phyloP scores from a whole-genome alignment of 2,797 vertebrate genomes.

The Fundulus diaphanus region DNA sequence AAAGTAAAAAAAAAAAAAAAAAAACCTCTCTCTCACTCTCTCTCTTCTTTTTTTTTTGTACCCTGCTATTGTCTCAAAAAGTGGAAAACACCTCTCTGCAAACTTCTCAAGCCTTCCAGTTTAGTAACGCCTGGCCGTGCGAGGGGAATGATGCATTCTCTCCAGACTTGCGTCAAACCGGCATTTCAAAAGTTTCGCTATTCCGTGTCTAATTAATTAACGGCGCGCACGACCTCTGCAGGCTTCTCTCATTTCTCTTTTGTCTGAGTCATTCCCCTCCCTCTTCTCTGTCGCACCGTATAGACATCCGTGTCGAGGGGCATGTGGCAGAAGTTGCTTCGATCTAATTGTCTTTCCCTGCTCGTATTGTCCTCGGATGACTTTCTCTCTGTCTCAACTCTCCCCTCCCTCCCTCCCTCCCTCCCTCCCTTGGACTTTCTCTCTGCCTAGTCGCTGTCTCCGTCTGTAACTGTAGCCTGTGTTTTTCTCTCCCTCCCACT shows the following conservation, averaged over 20 bases:
- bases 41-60: slow-evolving; percentile 17
- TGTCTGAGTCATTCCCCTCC: slow-evolving; percentile 47
- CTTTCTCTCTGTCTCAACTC: slow-evolving; percentile 79
- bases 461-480: slow-evolving; percentile 84
- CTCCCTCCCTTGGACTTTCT: slow-evolving; percentile 55
- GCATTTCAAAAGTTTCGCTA: slow-evolving; percentile 69
- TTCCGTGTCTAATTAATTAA: slow-evolving; percentile 58
- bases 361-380: slow-evolving; percentile 83
- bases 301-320: slow-evolving; percentile 63
- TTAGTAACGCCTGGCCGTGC: slow-evolving; percentile 31
- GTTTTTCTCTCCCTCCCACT: slow-evolving; percentile 81
- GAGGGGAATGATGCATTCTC: slow-evolving; percentile 56
- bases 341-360: slow-evolving; percentile 80
- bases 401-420: slow-evolving; percentile 53
- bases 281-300: slow-evolving; percentile 45
- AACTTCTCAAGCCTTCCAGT: slow-evolving; percentile 28
- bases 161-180: slow-evolving; percentile 69
- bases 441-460: slow-evolving; percentile 79
- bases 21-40: slow-evolving; percentile 6
- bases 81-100: slow-evolving; percentile 40
- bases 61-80: slow-evolving; percentile 47
- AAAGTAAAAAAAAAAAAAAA: slow-evolving; percentile 38
- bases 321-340: slow-evolving; percentile 76
- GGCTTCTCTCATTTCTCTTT: slow-evolving; percentile 53
- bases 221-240: slow-evolving; percentile 30